A percentile compares a stretch with the other conserved stretches of the same genome.
phyloP scores from a whole-genome alignment of 2,797 vertebrate species.

The Chelon auratus region DNA sequence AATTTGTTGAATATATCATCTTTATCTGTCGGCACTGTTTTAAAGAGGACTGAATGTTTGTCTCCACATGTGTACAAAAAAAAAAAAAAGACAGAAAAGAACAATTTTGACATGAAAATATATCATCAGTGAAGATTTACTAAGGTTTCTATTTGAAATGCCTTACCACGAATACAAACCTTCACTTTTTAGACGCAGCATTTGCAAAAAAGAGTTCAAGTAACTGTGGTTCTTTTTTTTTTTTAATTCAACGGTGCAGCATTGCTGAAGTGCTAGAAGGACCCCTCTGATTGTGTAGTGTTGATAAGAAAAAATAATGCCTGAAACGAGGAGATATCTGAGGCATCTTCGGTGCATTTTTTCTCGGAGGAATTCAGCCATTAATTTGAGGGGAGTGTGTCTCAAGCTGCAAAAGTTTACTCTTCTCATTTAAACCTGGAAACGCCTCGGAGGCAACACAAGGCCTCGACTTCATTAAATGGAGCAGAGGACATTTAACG shows the following conservation, averaged over 20 bases:
- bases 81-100: too few species aligned
- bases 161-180: neutral
- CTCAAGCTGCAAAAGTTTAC: slow-evolving; percentile 57
- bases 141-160: neutral
- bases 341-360: slow-evolving; percentile 40
- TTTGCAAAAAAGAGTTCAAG: too few species aligned
- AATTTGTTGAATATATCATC: neutral
- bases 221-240: slow-evolving; percentile 5
- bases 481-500: slow-evolving; percentile 64
- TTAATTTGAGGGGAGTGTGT: slow-evolving; percentile 59
- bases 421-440: slow-evolving; percentile 69
- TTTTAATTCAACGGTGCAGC: slow-evolving; percentile 6
- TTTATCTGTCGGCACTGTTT: neutral
- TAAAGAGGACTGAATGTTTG: neutral
- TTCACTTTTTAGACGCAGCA: neutral
- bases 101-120: too few species aligned
- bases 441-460: slow-evolving; percentile 59
- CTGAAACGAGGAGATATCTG: slow-evolving; percentile 27
- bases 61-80: too few species aligned
- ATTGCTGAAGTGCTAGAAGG: slow-evolving; percentile 61
- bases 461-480: slow-evolving; percentile 78
- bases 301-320: slow-evolving; percentile 22
- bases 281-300: slow-evolving; percentile 37
- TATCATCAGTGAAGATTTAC: neutral
- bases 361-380: slow-evolving; percentile 42